Conservation (phyloP, 2,888 invertebrate genomes). For the Ischnura elegans region DNA sequence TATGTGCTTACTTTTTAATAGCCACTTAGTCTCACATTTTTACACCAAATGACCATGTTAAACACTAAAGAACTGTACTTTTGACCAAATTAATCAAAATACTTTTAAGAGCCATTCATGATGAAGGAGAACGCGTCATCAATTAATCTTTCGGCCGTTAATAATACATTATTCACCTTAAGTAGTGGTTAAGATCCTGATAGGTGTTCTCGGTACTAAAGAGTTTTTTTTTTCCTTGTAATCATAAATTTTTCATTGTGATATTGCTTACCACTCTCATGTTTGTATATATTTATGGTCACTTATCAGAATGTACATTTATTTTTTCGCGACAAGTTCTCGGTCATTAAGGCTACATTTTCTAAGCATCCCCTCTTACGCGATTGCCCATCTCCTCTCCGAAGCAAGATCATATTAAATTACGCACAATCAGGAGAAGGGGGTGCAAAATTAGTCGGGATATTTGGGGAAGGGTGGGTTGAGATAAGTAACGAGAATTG, state of each 20-base stretch:
- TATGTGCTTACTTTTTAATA: no score
- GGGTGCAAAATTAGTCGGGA: not conserved
- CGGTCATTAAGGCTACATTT: not conserved
- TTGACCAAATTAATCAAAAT: no score
- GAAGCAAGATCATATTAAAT: slow-evolving; percentile 13
- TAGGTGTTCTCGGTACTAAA: no score
- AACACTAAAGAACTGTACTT: no score
- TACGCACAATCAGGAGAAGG: slow-evolving; percentile 17
- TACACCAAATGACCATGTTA: no score
- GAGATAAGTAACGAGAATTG: slow-evolving; percentile 53
- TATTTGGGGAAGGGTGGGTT: no score
- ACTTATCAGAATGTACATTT: not conserved
- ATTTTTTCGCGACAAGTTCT: not conserved
- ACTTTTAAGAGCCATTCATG: not conserved
- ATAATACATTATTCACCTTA: no score
- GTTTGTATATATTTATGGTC: not conserved
- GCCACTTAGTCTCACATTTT: no score
- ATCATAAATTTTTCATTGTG: no score
- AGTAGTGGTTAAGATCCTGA: no score
- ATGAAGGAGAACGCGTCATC: not conserved
- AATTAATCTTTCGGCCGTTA: no score
- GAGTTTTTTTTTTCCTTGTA: no score
- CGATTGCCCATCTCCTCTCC: not conserved
- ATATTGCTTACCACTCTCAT: not conserved
- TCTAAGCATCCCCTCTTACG: not conserved